Evolutionary conservation across 2,113 vertebrate genomes (phyloP), one percentile per base, ranked within the genome.

Genomic region (Sylvilagus bachmani): DNA sequence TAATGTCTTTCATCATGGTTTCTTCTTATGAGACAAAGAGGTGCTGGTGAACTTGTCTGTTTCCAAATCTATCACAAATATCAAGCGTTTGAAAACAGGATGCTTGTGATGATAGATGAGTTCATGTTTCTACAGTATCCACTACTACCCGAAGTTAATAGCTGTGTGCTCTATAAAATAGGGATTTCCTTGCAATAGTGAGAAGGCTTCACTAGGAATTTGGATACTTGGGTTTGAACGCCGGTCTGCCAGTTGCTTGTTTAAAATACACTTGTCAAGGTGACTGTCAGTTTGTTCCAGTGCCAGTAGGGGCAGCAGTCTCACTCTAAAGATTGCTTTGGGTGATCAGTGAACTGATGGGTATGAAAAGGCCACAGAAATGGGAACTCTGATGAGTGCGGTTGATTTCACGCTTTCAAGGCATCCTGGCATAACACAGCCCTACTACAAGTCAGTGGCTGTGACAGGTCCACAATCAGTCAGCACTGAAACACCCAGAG

Each of bases 41-140:
- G 67, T 64, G 33, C 0, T 1, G 19, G 25, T 74, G 33, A 62
- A 53, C 55, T 58, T 44, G 31, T 74, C 58, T 10, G 33, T 96
- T 97, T 74, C 49, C 16, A 70, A 70, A 70, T 84, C 12, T 44
- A 49, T 77, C 82, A 31, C 9, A 82, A 92, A 71, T 19, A 31
- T 10, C 1, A 27, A 44, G 7, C 55, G 13, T 58, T 27, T 66
- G 44, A n/a, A 29, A 80, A 86, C 13, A 84, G 38, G 27, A 16
- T 29, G 7, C 51, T 75, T 88, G 29, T 36, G n/a, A 55, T 58
- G 36, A 64, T 64, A 53, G 71, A 21, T 29, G 21, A 2, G 21
- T 29, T 25, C 69, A 5, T 9, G 10, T 61, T 33, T 84, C 31
- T 78, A 4, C 58, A 17, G 7, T 51, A 0, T 22, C 38, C n/a